A percentile compares a stretch with the other conserved stretches of the same genome.
These are phyloP conservation scores for Cheiracanthium punctorium DNA, from an alignment of 2,888 invertebrate species.

Conservation along the genomic window DNA sequence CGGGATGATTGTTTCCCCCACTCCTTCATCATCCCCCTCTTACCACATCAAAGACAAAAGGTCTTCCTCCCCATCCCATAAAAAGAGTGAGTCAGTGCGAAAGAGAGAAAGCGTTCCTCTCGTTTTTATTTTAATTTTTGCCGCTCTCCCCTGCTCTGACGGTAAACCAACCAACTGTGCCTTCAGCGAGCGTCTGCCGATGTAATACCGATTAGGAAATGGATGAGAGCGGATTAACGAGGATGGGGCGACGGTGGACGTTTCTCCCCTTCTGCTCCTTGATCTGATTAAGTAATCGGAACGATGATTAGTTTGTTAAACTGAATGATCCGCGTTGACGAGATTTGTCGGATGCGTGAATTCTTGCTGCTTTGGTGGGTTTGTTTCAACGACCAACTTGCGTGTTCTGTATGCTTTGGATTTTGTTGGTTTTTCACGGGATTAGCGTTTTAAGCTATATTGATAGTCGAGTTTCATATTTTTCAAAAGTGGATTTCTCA, in stretches of 20 bases:
- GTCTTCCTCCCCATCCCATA: neutral
- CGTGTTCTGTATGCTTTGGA: too few relatives aligned
- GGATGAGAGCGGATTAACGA: neutral
- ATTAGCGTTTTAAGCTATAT: too few relatives aligned
- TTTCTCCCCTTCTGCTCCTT: neutral
- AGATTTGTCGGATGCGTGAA: too few relatives aligned
- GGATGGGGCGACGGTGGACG: neutral
- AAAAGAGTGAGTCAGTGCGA: conserved; percentile 9
- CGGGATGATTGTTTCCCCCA: neutral
- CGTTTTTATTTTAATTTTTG: conserved; percentile 10
- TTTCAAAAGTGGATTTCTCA: too few relatives aligned
- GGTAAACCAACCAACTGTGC: neutral
- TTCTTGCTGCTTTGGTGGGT: too few relatives aligned
- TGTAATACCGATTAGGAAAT: neutral
- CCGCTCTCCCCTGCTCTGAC: neutral
- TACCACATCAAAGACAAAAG: neutral
- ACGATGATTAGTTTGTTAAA: neutral
- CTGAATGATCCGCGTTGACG: too few relatives aligned
- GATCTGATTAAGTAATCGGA: neutral
- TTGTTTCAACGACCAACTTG: too few relatives aligned
- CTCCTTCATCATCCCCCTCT: neutral
- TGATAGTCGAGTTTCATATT: too few relatives aligned
- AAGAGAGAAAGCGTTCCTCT: too few relatives aligned
- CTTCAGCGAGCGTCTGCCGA: neutral
- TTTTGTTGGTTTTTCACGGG: too few relatives aligned